Base-by-base conservation (phyloP, 2,888 invertebrate species). In the Ennomos fuscantarius region DNA sequence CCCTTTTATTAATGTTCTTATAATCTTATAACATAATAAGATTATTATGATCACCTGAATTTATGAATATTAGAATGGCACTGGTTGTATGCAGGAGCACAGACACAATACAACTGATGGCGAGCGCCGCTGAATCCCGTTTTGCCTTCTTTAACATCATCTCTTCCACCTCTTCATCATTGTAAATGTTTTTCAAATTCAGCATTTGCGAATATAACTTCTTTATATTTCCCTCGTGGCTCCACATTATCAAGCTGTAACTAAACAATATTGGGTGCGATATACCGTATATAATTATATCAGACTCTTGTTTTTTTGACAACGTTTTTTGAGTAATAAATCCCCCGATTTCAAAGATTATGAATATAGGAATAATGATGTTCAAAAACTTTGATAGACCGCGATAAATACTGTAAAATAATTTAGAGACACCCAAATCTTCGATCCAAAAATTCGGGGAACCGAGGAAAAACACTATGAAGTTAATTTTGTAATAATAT, bases 371-470 rank as follows among this genome's bases (percentile, higher is more conserved):
- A 11, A 64, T 5, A 24, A 48, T 1, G 0, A 11, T 2, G 37
- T 47, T 54, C 8, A 34, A 32, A 48, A 10, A 49, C 32, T 36
- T 59, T 24, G 55, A 59, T 11, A 53, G 13, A 1, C 10, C 8
- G 9, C 41, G 33, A 42, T 57, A 62, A 13, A 11, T 1, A 31
- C 57, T 53, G 11, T 39, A 12, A 33, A 66, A 55, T 33, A 9
- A 24, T 39, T 55, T 50, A 8, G 62, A 43, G 2, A 61, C 15
- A 9, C 15, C 35, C 0, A 64, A 47, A 33, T 64, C 52, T 43
- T 50, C 53, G 13, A 62, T 48, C 62, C 64, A 64, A 47, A 66
- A 64, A 43, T 62, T 59, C 9, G 63, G 62, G 8, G 64, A 52
- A 1, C 66, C 66, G n/a, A 56, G 46, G 10, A 60, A 33, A 55